phyloP scores from a whole-genome alignment of 2,888 invertebrate genomes.

The Nomada fucata region DNA sequence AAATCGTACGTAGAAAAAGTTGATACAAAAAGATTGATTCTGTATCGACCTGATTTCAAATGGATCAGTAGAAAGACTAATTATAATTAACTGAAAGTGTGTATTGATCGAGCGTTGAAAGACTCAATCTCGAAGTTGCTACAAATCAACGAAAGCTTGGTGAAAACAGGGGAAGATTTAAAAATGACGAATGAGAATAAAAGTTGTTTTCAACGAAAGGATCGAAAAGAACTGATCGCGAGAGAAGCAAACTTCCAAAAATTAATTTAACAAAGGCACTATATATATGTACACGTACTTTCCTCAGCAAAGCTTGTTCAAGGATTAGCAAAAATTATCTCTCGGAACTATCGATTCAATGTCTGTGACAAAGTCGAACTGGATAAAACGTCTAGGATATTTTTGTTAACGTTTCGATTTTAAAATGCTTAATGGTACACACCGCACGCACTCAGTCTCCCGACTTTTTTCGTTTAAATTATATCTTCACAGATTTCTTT shows the following conservation, averaged over 20 bases:
- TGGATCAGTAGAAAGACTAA: background rate
- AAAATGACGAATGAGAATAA: background rate
- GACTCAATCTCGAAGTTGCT: background rate
- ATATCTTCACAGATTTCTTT: constrained; percentile 2
- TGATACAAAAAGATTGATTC: background rate
- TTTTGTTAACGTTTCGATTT: constrained; percentile 9
- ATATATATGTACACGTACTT: constrained; percentile 12
- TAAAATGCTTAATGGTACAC: constrained; percentile 15
- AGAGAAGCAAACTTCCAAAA: constrained; percentile 39
- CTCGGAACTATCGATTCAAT: constrained; percentile 14
- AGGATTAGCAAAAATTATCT: constrained; percentile 16
- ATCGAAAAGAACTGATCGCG: constrained; percentile 22
- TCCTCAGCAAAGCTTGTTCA: background rate
- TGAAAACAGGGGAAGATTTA: background rate
- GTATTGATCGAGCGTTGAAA: background rate
- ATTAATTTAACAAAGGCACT: constrained; percentile 35
- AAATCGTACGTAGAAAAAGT: background rate
- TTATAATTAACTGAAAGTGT: constrained; percentile 1
- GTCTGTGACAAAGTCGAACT: constrained; percentile 55
- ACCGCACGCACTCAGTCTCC: background rate
- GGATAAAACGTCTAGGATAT: constrained; percentile 74
- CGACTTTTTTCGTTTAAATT: background rate
- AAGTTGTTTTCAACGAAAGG: background rate
- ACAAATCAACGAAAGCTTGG: background rate
- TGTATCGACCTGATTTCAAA: background rate